Conservation (phyloP, 1,140 invertebrate genomes). For the Magallana ariakensis region DNA sequence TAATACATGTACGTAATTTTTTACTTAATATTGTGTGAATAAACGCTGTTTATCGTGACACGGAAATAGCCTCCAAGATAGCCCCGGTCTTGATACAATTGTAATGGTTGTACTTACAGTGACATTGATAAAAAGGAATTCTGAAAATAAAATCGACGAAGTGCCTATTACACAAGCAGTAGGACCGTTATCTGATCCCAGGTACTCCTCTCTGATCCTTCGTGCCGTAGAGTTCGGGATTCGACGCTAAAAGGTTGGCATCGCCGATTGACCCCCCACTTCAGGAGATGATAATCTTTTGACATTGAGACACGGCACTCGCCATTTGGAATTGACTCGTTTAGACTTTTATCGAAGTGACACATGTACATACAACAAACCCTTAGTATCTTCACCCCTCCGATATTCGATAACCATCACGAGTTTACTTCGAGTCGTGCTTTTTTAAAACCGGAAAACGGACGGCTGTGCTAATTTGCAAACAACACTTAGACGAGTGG, state of each 20-base stretch:
- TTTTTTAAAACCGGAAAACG: constrained; percentile 21
- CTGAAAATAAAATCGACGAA: constrained; percentile 7
- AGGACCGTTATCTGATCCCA: neutral
- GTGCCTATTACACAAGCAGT: constrained; percentile 9
- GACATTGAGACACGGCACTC: constrained; percentile 25
- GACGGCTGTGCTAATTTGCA: constrained; percentile 23
- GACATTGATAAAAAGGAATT: neutral
- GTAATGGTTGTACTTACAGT: neutral
- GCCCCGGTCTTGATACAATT: no score
- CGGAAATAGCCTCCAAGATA: no score
- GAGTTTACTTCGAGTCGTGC: neutral
- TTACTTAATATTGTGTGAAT: no score
- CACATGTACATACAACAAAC: neutral
- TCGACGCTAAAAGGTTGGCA: neutral
- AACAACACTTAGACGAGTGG: constrained; percentile 19
- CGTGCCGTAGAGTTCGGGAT: constrained; percentile 19
- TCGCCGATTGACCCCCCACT: neutral
- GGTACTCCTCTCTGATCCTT: neutral
- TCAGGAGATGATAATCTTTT: constrained; percentile 17
- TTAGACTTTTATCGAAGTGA: constrained; percentile 21
- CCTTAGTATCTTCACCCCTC: constrained; percentile 9
- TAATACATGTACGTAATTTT: no score
- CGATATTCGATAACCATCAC: neutral
- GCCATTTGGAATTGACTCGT: constrained; percentile 22
- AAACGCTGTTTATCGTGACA: no score